phyloP scores from a whole-genome alignment of 2,797 vertebrate species.

The Salarias fasciatus region DNA sequence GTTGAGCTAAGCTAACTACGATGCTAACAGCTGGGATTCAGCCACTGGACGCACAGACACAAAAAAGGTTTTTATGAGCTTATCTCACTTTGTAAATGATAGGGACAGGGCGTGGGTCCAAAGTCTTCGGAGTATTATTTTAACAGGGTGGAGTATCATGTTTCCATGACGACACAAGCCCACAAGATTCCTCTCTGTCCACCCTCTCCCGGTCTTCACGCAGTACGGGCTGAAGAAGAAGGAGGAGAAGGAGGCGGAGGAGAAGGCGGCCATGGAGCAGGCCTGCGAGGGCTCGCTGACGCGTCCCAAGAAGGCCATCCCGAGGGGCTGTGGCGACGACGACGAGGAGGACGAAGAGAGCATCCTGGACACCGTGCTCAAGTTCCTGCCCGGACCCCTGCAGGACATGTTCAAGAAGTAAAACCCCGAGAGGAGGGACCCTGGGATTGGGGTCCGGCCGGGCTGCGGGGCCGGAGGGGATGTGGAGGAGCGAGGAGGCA shows the following conservation, averaged over 20 bases:
- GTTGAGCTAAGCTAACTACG: too few species aligned
- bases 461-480: constrained; percentile 43
- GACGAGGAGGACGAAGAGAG: constrained; percentile 98
- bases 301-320: constrained; percentile 97
- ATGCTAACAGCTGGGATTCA: too few species aligned
- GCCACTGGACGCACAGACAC: too few species aligned
- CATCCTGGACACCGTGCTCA: constrained; percentile 98
- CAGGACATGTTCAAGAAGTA: constrained; percentile 99
- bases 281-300: constrained; percentile 97
- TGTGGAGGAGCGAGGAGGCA: too few species aligned
- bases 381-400: constrained; percentile 96
- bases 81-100: too few species aligned
- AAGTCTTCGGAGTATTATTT: too few species aligned
- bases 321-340: constrained; percentile 93
- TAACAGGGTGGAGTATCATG: too few species aligned
- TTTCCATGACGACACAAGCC: too few species aligned
- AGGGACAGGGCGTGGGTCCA: too few species aligned
- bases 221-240: constrained; percentile 99
- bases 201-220: too few species aligned
- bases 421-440: constrained; percentile 28
- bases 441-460: not conserved
- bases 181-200: too few species aligned
- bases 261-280: constrained; percentile 97
- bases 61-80: too few species aligned
- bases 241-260: constrained; percentile 98